Conservation (phyloP, 2,113 vertebrate species). For the Cygnus buccinator region DNA sequence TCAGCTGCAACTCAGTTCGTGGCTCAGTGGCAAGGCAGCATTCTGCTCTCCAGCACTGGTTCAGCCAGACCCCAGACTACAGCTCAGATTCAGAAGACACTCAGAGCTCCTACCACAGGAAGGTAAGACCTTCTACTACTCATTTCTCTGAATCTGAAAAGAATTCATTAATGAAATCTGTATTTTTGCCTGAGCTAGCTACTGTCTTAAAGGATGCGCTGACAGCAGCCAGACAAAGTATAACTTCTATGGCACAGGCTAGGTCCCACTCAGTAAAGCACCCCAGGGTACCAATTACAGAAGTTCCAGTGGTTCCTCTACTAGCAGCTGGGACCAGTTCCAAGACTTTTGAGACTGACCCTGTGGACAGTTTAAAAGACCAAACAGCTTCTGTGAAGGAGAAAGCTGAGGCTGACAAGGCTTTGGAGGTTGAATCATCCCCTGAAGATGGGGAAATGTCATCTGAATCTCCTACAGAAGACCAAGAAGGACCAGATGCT, state of each 20-base stretch:
- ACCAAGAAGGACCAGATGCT: slow-evolving; percentile 6
- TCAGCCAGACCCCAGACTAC: slow-evolving; percentile 37
- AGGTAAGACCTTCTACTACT: slow-evolving; percentile 60
- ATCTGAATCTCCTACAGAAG: slow-evolving; percentile 13
- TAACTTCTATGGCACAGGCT: slow-evolving; percentile 4
- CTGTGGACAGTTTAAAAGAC: not conserved
- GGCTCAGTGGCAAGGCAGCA: slow-evolving; percentile 41
- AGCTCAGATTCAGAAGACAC: slow-evolving; percentile 67
- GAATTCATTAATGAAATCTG: slow-evolving; percentile 50
- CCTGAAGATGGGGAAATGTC: not conserved
- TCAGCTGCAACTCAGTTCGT: not conserved
- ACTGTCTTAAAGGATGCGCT: slow-evolving; percentile 58
- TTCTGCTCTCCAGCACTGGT: slow-evolving; percentile 32
- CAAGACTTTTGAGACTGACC: not conserved
- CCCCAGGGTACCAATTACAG: not conserved
- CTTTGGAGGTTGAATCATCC: not conserved
- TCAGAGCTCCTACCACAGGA: slow-evolving; percentile 39
- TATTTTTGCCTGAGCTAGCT: slow-evolving; percentile 60
- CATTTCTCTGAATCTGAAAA: slow-evolving; percentile 45
- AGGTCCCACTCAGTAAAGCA: not conserved
- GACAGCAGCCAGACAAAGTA: slow-evolving; percentile 36
- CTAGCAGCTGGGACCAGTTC: slow-evolving; percentile 27
- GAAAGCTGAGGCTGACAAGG: not conserved
- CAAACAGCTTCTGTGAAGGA: not conserved
- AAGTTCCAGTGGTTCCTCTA: slow-evolving; percentile 38